These are phyloP conservation scores for Thunnus thynnus DNA, from an alignment of 2,113 vertebrate genomes.

Conservation along the genomic window DNA sequence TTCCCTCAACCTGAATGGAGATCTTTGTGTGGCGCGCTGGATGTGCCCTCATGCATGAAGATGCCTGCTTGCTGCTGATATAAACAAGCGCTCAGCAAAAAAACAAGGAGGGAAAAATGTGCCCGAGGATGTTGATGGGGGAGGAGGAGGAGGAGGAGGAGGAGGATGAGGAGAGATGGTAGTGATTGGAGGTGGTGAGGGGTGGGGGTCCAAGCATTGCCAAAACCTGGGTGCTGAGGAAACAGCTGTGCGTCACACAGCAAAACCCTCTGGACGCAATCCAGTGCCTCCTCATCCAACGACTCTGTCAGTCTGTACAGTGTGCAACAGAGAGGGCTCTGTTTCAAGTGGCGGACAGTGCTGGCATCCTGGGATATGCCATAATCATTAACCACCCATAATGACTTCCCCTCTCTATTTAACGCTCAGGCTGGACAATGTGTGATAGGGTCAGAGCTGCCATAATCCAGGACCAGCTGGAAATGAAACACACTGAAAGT, in stretches of 20 bases:
- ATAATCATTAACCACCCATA: conserved; percentile 41
- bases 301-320: conserved; percentile 29
- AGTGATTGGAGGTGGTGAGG: conserved; percentile 15
- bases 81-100: conserved; percentile 60
- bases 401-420: conserved; percentile 41
- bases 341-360: conserved; percentile 46
- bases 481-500: conserved; percentile 23
- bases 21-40: conserved; percentile 55
- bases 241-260: conserved; percentile 50
- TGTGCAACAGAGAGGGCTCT: conserved; percentile 41
- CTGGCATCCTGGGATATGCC: conserved; percentile 36
- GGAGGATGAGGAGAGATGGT: not conserved
- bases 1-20: conserved; percentile 63
- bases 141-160: not conserved
- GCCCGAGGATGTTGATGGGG: conserved; percentile 32
- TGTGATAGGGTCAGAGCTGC: conserved; percentile 21
- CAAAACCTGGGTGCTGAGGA: conserved; percentile 48
- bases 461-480: conserved; percentile 4
- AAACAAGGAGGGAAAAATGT: conserved; percentile 18
- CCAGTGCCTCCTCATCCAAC: conserved; percentile 53
- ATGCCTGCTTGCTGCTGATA: conserved; percentile 66
- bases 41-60: conserved; percentile 69
- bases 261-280: conserved; percentile 49
- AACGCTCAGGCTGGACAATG: conserved; percentile 10
- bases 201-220: conserved; percentile 5